Evolutionary conservation across 23 tunicate species (phyloP).

Genomic region (Trididemnum clinides): DNA sequence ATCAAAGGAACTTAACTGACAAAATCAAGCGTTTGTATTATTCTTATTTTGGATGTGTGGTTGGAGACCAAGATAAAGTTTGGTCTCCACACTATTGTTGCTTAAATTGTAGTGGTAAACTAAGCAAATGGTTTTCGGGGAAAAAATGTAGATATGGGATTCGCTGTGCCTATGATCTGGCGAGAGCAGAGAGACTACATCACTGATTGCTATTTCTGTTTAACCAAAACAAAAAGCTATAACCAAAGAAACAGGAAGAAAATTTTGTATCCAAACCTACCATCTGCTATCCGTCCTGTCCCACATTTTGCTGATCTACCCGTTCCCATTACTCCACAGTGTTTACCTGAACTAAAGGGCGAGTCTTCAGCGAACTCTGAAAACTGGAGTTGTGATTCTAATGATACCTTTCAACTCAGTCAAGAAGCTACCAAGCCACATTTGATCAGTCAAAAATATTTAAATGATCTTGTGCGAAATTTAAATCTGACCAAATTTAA

Average conservation of each 20-base stretch:
- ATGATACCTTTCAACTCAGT: not conserved
- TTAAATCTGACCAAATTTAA: conserved; percentile 18
- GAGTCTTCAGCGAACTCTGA: conserved; percentile 26
- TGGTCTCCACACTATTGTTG: conserved; percentile 43
- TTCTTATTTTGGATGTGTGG: conserved; percentile 42
- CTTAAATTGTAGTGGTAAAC: conserved; percentile 23
- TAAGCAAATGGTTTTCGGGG: conserved; percentile 33
- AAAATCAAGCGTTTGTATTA: conserved; percentile 35
- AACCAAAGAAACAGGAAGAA: conserved; percentile 11
- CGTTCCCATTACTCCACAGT: not conserved
- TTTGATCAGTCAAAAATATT: conserved; percentile 35
- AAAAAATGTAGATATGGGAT: conserved; percentile 25
- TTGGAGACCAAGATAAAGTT: conserved; percentile 45
- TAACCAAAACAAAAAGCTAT: conserved; percentile 7
- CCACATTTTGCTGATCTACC: conserved; percentile 10
- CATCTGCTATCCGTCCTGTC: conserved; percentile 31
- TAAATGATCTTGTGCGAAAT: conserved; percentile 31
- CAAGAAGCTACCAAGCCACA: conserved; percentile 21
- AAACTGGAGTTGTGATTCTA: conserved; percentile 8
- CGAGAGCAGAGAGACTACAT: conserved; percentile 36
- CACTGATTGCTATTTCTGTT: conserved; percentile 29
- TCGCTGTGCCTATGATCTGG: conserved; percentile 42
- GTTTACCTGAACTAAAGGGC: not conserved
- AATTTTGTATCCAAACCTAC: conserved; percentile 8
- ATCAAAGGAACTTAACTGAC: conserved; percentile 9